phyloP scores from a whole-genome alignment of 2,888 invertebrate genomes.

The Metallyticus violacea region DNA sequence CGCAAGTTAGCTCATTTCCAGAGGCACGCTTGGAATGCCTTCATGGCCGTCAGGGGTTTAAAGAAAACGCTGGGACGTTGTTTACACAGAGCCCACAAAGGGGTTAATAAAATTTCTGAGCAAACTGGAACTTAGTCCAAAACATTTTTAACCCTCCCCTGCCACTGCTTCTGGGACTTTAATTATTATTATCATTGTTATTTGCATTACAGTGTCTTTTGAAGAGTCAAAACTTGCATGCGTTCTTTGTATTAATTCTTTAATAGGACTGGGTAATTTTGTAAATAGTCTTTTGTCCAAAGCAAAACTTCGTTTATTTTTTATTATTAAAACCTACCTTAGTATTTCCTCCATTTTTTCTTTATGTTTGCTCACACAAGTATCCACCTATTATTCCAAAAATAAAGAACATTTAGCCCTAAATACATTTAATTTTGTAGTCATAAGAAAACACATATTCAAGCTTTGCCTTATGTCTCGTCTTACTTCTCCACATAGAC shows the following conservation, averaged over 20 bases:
- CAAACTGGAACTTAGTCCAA: background rate
- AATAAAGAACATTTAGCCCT: too few species aligned
- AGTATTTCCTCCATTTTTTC: background rate
- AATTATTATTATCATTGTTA: background rate
- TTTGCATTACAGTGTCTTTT: background rate
- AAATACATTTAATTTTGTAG: too few species aligned
- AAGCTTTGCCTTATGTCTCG: too few species aligned
- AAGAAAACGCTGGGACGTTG: background rate
- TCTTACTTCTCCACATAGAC: too few species aligned
- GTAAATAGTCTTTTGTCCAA: background rate
- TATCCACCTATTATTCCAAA: too few species aligned
- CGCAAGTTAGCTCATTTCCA: conserved; percentile 33
- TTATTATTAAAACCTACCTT: background rate
- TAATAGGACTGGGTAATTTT: background rate
- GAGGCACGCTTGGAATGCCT: conserved; percentile 27
- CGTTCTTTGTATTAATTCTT: background rate
- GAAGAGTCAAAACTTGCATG: background rate
- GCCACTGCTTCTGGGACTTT: background rate
- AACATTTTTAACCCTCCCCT: background rate
- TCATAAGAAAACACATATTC: too few species aligned
- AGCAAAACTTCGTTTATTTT: background rate
- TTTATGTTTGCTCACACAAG: too few species aligned
- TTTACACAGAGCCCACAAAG: background rate
- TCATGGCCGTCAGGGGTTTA: background rate
- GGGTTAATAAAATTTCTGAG: conserved; percentile 8